Evolutionary conservation across 2,888 invertebrate genomes (phyloP), one percentile per base, ranked within the genome.

Genomic region (Platycheirus albimanus): DNA sequence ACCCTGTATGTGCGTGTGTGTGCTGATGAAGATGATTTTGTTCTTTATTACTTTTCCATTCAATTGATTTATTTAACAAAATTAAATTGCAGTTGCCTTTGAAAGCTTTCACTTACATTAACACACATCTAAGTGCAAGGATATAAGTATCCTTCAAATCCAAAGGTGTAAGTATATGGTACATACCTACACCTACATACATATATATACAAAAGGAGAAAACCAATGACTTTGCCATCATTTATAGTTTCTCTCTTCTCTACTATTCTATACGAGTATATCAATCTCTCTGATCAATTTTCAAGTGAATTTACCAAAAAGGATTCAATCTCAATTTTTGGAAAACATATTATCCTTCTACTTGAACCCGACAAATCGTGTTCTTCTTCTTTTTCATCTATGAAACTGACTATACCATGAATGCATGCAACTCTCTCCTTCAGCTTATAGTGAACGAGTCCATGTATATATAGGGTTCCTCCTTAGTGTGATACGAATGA

Each of bases 291-390:
- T 75, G 75, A 70, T 80, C 70, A 76, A 75, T 80, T 75, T 75
- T 64, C 54, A 58, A 58, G 58, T 58, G 58, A 58, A 58, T 58
- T 58, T 41, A 58, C 58, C 13, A 43, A 69, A 79, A 78, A 80
- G 49, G 79, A 80, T 79, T 79, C 69, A 63, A 75, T 80, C 80
- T 51, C 69, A 58, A 64, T 80, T 75, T 70, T 70, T 38, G 69
- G 36, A 66, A 64, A 41, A 58, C 54, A 64, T 64, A 76, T 76
- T 61, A 72, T 79, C 47, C 67, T 54, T 47, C 61, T 49, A 64
- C 52, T 63, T 47, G 54, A 70, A 76, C 1, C 61, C 28, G 69
- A 33, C 36, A 43, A 76, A 58, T 69, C 43, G 28, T 69, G 38
- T 36, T 58, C 45, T 58, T 36, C 33, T 41, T 43, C 24, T 19